Base-by-base conservation (phyloP, 2,888 invertebrate genomes). In the Helleia helle region DNA sequence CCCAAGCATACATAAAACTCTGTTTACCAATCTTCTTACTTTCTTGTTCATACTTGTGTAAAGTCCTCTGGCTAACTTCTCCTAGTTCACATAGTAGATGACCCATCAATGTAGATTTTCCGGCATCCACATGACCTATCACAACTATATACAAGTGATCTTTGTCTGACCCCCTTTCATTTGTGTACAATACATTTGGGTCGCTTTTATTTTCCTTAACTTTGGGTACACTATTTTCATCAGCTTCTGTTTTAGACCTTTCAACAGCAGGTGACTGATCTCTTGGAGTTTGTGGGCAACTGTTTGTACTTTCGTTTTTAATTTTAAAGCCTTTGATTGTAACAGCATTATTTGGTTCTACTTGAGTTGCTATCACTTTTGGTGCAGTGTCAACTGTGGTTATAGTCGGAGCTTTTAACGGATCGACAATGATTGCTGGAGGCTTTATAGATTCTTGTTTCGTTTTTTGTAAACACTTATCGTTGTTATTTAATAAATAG, bases 1-100 rank as follows among this genome's bases (percentile, higher is more conserved):
- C 97, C 99, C 99, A 99, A 2, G 99, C 99, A 76, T 94, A 99
- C 86, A 96, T 94, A 59, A 99, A 99, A 48, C 97, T 97, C 60
- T 97, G 95, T 74, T 99, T 99, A 2, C 99, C 99, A 51, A 96
- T 86, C 74, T 99, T 98, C 66, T 95, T 93, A 57, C 97, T 96
- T 62, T 99, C 99, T 65, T 96, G 96, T 66, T 98, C 98, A 86
- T 96, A 97, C 69, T 98, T 98, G 72, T 99, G 98, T 88, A 98
- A 92, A 0, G 90, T 88, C 55, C 92, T 91, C 70, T 96, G 92
- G 47, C 92, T 93, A 0, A 96, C 94, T 71, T 93, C 93, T 12
- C 96, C 95, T 22, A 96, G 79, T 45, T 93, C 91, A 66, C 91
- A 97, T 0, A 99, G 85, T 27, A 99, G 72, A 59, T 97, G 93